phyloP scores from a whole-genome alignment of 2,888 invertebrate species.

The Spodoptera exigua region DNA sequence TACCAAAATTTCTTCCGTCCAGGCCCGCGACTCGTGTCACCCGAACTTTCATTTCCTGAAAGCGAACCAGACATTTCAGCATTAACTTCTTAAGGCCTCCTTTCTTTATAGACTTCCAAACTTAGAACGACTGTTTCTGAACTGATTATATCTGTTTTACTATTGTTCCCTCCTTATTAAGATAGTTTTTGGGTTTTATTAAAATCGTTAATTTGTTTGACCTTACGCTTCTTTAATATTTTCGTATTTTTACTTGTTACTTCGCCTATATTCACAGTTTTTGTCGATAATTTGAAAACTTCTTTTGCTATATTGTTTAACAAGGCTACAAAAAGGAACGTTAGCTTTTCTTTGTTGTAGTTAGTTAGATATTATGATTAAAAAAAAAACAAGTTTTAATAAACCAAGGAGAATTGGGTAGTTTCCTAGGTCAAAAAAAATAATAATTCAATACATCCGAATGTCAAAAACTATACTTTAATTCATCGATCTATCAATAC shows the following conservation, averaged over 20 bases:
- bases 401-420: no score
- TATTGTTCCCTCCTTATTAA: conserved; percentile 35
- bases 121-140: conserved; percentile 43
- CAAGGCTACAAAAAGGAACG: no score
- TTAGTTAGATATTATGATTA: no score
- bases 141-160: conserved; percentile 40
- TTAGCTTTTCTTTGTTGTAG: no score
- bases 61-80: conserved; percentile 40
- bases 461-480: no score
- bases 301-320: no score
- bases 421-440: no score
- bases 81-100: conserved; percentile 29
- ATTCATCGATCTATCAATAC: no score
- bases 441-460: no score
- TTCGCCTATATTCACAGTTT: no score
- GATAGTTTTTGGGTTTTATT: conserved; percentile 40
- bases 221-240: neutral
- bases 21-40: conserved; percentile 40
- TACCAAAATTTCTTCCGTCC: conserved; percentile 29
- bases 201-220: conserved; percentile 22
- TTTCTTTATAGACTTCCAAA: conserved; percentile 26
- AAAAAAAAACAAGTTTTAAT: no score
- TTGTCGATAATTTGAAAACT: no score
- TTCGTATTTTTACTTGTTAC: neutral
- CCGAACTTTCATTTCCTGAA: conserved; percentile 50